Evolutionary conservation across 1,140 invertebrate species (phyloP).

Genomic region (Andricus grossulariae): DNA sequence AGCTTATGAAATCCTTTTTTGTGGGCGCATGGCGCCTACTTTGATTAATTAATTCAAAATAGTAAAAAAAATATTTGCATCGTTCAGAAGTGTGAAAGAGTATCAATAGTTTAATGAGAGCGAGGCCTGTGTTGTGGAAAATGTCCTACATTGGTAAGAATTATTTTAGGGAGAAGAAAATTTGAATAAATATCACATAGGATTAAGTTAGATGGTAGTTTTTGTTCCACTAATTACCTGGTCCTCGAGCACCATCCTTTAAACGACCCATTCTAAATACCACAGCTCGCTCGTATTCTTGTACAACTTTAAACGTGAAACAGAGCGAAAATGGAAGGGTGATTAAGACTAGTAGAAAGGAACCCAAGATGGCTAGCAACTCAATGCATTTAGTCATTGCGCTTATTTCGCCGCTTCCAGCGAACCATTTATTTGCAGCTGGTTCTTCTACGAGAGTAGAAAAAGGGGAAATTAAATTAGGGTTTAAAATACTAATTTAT

Average conservation of each 20-base stretch:
- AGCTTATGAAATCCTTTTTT: too few relatives aligned
- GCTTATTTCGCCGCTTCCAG: conserved; percentile 31
- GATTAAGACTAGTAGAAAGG: conserved; percentile 85
- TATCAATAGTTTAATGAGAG: too few relatives aligned
- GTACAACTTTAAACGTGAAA: conserved; percentile 89
- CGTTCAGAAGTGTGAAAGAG: too few relatives aligned
- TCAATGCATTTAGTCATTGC: conserved; percentile 81
- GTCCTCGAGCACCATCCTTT: conserved; percentile 84
- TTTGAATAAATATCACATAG: conserved; percentile 7
- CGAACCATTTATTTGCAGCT: conserved; percentile 13
- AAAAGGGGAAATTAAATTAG: conserved; percentile 16
- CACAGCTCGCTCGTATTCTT: conserved; percentile 87
- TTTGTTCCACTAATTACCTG: conserved; percentile 77
- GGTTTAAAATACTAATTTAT: conserved; percentile 1
- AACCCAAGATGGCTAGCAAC: conserved; percentile 86
- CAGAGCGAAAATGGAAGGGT: conserved; percentile 91
- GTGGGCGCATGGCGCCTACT: too few relatives aligned
- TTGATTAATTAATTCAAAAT: too few relatives aligned
- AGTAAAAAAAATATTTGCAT: too few relatives aligned
- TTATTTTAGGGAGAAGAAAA: background rate
- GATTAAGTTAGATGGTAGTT: background rate
- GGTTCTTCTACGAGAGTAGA: background rate
- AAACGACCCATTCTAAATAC: conserved; percentile 85
- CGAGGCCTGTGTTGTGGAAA: too few relatives aligned
- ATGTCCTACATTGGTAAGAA: background rate